A percentile compares a stretch with the other conserved stretches of the same genome.
phyloP scores from a whole-genome alignment of 1,140 invertebrate genomes.

The Aphaenogaster floridana region DNA sequence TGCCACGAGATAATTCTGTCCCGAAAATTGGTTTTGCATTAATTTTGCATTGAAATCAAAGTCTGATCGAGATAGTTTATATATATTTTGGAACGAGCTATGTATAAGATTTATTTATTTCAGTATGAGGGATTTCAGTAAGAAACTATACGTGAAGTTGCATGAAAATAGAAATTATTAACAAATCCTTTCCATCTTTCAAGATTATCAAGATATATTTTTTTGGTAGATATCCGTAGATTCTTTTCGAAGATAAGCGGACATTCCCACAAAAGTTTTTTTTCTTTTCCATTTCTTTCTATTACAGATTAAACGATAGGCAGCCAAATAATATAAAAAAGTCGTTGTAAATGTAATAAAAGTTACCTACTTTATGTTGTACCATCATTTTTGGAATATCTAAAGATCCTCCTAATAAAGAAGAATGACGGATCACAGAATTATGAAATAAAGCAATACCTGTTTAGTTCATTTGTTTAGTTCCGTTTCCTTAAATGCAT shows the following conservation, averaged over 20 bases:
- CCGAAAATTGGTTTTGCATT: neutral
- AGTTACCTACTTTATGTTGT: neutral
- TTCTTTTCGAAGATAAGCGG: neutral
- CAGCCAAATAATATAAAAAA: neutral
- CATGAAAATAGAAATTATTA: neutral
- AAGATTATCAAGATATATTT: neutral
- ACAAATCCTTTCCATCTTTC: neutral
- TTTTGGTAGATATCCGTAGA: neutral
- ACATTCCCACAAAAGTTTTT: neutral
- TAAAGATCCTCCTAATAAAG: neutral
- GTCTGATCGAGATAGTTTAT: neutral
- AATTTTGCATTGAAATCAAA: constrained; percentile 31
- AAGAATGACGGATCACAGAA: neutral
- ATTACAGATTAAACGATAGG: neutral
- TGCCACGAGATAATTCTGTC: neutral
- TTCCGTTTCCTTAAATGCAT: neutral
- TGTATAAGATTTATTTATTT: neutral
- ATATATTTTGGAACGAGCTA: neutral
- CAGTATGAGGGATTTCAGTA: neutral
- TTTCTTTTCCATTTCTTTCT: neutral
- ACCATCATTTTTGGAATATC: neutral
- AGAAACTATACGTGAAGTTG: neutral
- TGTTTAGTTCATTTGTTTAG: neutral
- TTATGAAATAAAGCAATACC: constrained; percentile 1
- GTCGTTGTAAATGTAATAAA: neutral